Evolutionary conservation across 2,113 vertebrate species (phyloP).

Genomic region (Panthera uncia): DNA sequence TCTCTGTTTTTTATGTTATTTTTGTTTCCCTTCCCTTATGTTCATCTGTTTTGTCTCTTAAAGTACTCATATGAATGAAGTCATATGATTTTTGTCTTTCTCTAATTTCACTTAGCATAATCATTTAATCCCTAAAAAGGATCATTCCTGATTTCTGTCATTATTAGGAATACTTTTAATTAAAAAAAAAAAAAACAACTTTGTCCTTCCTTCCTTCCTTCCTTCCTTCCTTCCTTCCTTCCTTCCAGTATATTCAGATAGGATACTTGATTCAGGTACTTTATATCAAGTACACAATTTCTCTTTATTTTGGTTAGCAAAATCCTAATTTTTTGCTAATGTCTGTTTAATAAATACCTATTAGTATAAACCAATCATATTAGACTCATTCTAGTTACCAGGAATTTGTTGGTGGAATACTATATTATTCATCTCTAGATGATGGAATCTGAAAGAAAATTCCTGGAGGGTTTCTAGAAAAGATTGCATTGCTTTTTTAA

Average conservation of each 20-base stretch:
- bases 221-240: background rate
- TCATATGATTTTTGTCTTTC: no score
- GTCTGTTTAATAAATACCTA: background rate
- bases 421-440: background rate
- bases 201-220: background rate
- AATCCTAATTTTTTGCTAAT: background rate
- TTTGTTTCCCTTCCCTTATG: no score
- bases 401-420: background rate
- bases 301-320: background rate
- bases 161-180: background rate
- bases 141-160: background rate
- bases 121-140: background rate
- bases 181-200: no score
- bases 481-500: background rate
- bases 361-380: background rate
- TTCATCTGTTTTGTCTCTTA: no score
- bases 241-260: background rate
- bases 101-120: no score
- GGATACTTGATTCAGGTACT: background rate
- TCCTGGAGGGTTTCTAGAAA: background rate
- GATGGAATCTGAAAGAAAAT: background rate
- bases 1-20: no score
- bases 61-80: no score
- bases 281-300: background rate
- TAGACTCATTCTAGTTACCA: background rate